Conservation (phyloP, 92 coral and sea anemone genomes). For the Zoanthus solanderi region DNA sequence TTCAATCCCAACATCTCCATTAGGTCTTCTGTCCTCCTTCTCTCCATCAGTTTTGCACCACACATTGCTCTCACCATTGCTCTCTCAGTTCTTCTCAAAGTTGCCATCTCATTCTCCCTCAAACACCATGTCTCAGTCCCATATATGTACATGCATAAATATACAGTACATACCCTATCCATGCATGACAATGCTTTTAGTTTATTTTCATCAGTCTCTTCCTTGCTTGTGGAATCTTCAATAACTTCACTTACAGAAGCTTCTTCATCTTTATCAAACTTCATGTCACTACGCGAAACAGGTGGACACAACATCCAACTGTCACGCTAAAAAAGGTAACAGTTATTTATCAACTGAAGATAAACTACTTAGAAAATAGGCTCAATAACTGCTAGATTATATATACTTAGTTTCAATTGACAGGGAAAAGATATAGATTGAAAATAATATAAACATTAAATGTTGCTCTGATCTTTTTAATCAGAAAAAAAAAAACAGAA, state of each 20-base stretch:
- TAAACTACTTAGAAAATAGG: not conserved
- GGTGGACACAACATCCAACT: slow-evolving; percentile 98
- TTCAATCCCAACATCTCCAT: too few species aligned
- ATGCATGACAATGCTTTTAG: slow-evolving; percentile 64
- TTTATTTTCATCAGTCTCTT: slow-evolving; percentile 29
- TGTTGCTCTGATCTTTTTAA: too few species aligned
- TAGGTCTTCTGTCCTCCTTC: too few species aligned
- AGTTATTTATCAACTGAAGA: not conserved
- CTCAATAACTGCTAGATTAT: not conserved
- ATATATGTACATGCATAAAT: not conserved
- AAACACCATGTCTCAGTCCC: too few species aligned
- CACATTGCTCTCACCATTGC: too few species aligned
- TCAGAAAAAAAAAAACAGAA: too few species aligned
- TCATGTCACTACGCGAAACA: slow-evolving; percentile 55
- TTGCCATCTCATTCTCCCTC: too few species aligned
- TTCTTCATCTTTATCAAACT: slow-evolving; percentile 24
- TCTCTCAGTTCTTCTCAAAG: too few species aligned
- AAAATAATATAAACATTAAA: too few species aligned
- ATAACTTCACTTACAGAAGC: slow-evolving; percentile 20
- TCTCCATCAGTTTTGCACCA: too few species aligned
- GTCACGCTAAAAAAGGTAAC: slow-evolving; percentile 70
- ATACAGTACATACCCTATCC: slow-evolving; percentile 61
- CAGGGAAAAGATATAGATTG: too few species aligned
- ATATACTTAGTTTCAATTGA: too few species aligned
- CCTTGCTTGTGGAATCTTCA: slow-evolving; percentile 44